phyloP scores from a whole-genome alignment of 2,888 invertebrate genomes.

The Drosophila mimetica region DNA sequence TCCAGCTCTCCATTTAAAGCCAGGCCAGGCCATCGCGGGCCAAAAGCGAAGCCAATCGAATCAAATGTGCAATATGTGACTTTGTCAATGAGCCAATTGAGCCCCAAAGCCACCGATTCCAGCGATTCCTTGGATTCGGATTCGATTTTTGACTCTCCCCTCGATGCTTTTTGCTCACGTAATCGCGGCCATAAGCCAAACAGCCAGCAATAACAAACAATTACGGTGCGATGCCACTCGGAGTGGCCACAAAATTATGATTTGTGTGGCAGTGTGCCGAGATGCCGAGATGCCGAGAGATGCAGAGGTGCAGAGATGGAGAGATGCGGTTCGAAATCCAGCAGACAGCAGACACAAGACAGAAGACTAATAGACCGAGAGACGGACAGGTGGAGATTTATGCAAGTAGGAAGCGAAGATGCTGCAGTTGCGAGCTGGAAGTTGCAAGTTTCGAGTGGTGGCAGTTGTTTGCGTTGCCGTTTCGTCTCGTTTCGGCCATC shows the following conservation, averaged over 20 bases:
- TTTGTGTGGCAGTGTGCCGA: slow-evolving; percentile 49
- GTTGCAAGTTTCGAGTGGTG: slow-evolving; percentile 11
- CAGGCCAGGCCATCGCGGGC: slow-evolving; percentile 16
- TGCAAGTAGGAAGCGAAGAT: slow-evolving; percentile 52
- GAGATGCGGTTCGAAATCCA: slow-evolving; percentile 8
- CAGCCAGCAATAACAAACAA: slow-evolving; percentile 67
- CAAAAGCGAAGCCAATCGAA: slow-evolving; percentile 46
- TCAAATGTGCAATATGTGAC: slow-evolving; percentile 48
- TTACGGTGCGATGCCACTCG: slow-evolving; percentile 48
- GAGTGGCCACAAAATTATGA: slow-evolving; percentile 45
- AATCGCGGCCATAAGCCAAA: slow-evolving; percentile 67
- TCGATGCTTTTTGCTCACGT: slow-evolving; percentile 58
- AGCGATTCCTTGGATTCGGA: neutral
- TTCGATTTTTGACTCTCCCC: neutral
- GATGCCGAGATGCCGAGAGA: slow-evolving; percentile 18
- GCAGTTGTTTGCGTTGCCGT: slow-evolving; percentile 14
- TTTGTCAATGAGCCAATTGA: slow-evolving; percentile 38
- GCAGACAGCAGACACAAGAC: slow-evolving; percentile 17
- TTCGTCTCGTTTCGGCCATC: slow-evolving; percentile 36
- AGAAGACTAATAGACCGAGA: neutral
- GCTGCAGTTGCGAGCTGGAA: slow-evolving; percentile 18
- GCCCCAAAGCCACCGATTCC: slow-evolving; percentile 10
- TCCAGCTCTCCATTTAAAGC: slow-evolving; percentile 25
- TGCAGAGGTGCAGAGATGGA: slow-evolving; percentile 32
- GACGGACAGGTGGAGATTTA: slow-evolving; percentile 34